Evolutionary conservation across 2,113 vertebrate species (phyloP).

Genomic region (Larimichthys polyactis): DNA sequence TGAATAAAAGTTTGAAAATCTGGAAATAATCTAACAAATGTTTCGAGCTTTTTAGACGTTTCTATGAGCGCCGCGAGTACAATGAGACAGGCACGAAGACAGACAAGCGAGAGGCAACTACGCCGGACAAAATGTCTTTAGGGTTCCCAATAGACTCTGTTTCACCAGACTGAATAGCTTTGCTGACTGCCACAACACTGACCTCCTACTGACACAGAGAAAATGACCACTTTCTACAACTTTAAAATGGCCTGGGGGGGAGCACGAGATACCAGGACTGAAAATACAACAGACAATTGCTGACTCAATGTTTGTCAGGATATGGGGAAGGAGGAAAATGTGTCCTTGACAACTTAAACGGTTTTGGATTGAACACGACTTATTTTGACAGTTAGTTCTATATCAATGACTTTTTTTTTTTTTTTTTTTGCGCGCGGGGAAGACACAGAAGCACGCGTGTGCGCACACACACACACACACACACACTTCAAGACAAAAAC

Average conservation of each 20-base stretch:
- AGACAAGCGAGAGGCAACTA: slow-evolving; percentile 42
- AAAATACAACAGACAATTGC: slow-evolving; percentile 77
- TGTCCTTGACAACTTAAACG: slow-evolving; percentile 80
- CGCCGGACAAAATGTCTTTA: slow-evolving; percentile 68
- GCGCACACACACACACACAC: background rate
- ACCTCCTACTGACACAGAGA: slow-evolving; percentile 76
- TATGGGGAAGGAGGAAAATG: slow-evolving; percentile 69
- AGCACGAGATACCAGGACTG: slow-evolving; percentile 58
- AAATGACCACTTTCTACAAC: slow-evolving; percentile 79
- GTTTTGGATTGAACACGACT: slow-evolving; percentile 76
- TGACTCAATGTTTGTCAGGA: slow-evolving; percentile 80
- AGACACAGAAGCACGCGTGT: slow-evolving; percentile 30
- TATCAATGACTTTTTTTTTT: slow-evolving; percentile 72
- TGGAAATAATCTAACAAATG: slow-evolving; percentile 46
- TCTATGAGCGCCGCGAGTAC: slow-evolving; percentile 29
- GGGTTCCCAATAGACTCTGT: slow-evolving; percentile 66
- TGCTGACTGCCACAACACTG: slow-evolving; percentile 71
- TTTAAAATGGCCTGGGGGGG: slow-evolving; percentile 72
- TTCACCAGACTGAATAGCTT: slow-evolving; percentile 62
- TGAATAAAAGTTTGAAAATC: slow-evolving; percentile 40
- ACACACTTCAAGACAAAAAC: slow-evolving; percentile 47
- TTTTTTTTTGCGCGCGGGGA: slow-evolving; percentile 30
- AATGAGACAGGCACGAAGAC: slow-evolving; percentile 44
- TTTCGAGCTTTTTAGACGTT: slow-evolving; percentile 40
- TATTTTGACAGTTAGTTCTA: slow-evolving; percentile 79